phyloP scores from a whole-genome alignment of 37 sponge, comb jelly and placozoan genomes.

The Ephydatia muelleri region DNA sequence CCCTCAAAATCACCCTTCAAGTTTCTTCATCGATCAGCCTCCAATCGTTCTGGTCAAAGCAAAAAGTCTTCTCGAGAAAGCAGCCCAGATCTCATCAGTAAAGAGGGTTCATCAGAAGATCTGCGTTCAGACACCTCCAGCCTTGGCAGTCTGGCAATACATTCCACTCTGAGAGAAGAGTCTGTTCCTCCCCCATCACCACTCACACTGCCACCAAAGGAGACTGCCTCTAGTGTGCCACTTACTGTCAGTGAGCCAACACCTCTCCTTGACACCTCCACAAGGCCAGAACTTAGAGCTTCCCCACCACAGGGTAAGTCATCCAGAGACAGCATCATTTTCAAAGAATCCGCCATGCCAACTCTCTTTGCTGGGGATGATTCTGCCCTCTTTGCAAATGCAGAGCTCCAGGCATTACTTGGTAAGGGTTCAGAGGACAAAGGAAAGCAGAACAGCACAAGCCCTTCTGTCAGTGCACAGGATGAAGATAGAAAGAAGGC shows the following conservation, averaged over 20 bases:
- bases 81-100: conserved; percentile 4
- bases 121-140: conserved; percentile 56
- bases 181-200: conserved; percentile 10
- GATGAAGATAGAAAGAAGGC: not conserved
- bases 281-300: not conserved
- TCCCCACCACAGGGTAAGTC: not conserved
- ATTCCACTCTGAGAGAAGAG: conserved; percentile 17
- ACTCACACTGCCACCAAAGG: not conserved
- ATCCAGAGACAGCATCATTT: conserved; percentile 40
- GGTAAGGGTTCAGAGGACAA: conserved; percentile 14
- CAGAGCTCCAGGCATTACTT: conserved; percentile 27
- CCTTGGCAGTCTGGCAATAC: conserved; percentile 34
- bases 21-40: conserved; percentile 29
- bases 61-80: not conserved
- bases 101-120: conserved; percentile 30
- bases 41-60: conserved; percentile 6
- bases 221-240: not conserved
- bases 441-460: not conserved
- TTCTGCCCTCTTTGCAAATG: conserved; percentile 35
- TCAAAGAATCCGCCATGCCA: conserved; percentile 20
- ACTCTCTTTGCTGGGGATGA: conserved; percentile 30
- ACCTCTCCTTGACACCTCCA: not conserved
- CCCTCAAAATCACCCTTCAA: conserved; percentile 14
- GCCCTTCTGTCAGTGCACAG: not conserved
- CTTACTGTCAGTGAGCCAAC: not conserved